Base-by-base conservation (phyloP, 1,140 invertebrate species). In the Semibalanus balanoides region DNA sequence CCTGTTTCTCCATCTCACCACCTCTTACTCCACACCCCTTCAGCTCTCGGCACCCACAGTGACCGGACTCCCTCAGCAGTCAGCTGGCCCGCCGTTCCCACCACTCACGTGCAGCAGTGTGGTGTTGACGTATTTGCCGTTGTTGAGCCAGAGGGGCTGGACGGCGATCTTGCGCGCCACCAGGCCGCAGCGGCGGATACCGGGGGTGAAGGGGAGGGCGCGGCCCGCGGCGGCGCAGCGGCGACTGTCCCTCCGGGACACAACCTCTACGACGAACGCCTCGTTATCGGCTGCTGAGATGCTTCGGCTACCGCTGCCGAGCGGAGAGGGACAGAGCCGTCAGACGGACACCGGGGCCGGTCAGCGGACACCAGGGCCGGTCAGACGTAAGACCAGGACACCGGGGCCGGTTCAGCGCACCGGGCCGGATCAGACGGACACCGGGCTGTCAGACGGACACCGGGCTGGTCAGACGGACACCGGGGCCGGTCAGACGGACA, bases 81-180 rank as follows among this genome's bases (percentile, higher is more conserved):
- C n/a, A n/a, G n/a, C n/a, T n/a, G n/a, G n/a, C n/a, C n/a, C n/a
- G n/a, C n/a, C n/a, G n/a, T n/a, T n/a, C n/a, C n/a, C n/a, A n/a
- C n/a, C 71, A 74, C 76, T 81, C 85, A 95, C 93, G 86, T 98
- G 95, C 76, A 98, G 83, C 77, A 98, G 82, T 27, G 96, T 97
- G 3, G 92, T 89, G 0, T 85, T 79, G 76, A 95, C 84, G 86
- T 87, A 90, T 81, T 88, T 88, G 0, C 96, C 96, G 85, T 92
- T 87, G 84, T 93, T 96, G 1, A 88, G 83, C 96, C 96, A 99
- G 83, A 98, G 85, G 25, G 95, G 95, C 83, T 96, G 91, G 75
- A 92, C 85, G 43, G 97, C 97, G 82, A 99, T 92, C 86, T 99
- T 99, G 75, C 90, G 87, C 0, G 91, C 95, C 82, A 99, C 91